Percentiles rank a stretch among this genome's conserved stretches.
Evolutionary conservation across 2,113 vertebrate genomes (phyloP).

Genomic region (Pollimyrus isidori): DNA sequence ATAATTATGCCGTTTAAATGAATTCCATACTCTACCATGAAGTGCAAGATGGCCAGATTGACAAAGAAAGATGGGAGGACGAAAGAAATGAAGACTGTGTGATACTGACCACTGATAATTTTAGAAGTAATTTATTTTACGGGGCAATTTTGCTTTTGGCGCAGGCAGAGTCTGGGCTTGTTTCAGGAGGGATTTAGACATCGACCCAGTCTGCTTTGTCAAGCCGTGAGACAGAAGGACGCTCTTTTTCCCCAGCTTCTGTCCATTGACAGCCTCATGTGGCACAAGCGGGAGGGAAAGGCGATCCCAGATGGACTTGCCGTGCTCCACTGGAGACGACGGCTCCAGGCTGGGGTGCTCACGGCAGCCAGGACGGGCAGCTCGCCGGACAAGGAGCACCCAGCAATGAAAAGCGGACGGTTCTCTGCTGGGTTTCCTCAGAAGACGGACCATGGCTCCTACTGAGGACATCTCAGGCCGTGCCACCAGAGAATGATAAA

Average conservation of each 20-base stretch:
- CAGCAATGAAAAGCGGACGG: neutral
- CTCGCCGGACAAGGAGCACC: neutral
- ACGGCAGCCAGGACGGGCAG: neutral
- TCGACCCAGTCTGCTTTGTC: neutral
- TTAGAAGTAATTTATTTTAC: neutral
- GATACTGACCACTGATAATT: neutral
- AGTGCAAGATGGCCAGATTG: neutral
- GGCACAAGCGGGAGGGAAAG: neutral
- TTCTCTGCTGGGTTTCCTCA: neutral
- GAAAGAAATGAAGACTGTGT: neutral
- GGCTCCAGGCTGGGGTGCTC: neutral
- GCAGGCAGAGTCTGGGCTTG: neutral
- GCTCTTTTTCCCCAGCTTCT: neutral
- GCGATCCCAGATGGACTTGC: neutral
- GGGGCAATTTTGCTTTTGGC: neutral
- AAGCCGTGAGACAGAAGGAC: neutral
- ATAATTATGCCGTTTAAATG: neutral
- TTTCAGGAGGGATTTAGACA: neutral
- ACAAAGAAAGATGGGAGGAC: neutral
- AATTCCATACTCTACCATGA: constrained; percentile 6
- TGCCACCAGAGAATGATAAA: neutral
- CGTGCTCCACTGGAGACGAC: neutral
- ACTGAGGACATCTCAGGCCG: neutral
- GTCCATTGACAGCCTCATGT: neutral
- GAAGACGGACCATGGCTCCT: neutral